phyloP scores from a whole-genome alignment of 2,797 vertebrate species.

The Semaprochilodus insignis region DNA sequence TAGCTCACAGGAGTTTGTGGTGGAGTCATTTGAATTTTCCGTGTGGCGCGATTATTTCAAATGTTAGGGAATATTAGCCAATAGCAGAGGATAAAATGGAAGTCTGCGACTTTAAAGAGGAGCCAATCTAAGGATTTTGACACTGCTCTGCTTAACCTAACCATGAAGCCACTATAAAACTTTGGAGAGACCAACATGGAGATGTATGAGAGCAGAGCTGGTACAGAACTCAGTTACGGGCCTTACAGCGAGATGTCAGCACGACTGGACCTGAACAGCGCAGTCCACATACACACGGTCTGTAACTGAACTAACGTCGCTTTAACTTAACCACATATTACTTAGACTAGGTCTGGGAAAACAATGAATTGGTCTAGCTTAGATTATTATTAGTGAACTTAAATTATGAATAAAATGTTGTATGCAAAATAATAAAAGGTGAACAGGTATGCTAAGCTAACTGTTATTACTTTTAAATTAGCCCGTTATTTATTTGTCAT shows the following conservation, averaged over 20 bases:
- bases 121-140: neutral
- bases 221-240: conserved; percentile 19
- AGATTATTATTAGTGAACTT: no score
- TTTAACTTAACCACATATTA: neutral
- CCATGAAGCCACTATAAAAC: conserved; percentile 21
- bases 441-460: no score
- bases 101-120: neutral
- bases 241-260: conserved; percentile 23
- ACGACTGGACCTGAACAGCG: conserved; percentile 34
- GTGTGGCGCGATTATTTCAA: conserved; percentile 26
- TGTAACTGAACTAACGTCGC: neutral
- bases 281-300: conserved; percentile 37
- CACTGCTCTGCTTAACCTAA: neutral
- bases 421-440: no score
- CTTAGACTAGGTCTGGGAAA: no score
- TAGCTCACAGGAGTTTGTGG: conserved; percentile 29
- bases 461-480: no score
- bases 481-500: no score
- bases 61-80: neutral
- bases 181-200: conserved; percentile 12
- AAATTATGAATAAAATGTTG: neutral
- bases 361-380: no score
- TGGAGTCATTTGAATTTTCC: conserved; percentile 6
- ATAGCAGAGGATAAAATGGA: neutral
- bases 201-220: conserved; percentile 41